Conservation (phyloP, 2,888 invertebrate genomes). For the Polydrusus cervinus region DNA sequence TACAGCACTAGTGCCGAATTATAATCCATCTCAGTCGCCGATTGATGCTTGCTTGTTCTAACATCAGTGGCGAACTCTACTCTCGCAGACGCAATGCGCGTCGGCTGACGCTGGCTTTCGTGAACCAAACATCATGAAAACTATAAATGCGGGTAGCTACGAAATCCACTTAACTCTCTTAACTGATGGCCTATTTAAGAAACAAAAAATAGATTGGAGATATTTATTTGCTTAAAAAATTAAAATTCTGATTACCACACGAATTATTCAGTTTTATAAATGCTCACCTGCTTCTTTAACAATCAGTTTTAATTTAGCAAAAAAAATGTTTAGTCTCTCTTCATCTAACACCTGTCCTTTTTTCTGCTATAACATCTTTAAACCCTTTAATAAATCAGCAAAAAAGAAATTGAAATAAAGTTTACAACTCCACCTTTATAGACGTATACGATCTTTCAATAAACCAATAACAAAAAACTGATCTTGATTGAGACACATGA, state of each 20-base stretch:
- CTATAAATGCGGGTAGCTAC: too few species aligned
- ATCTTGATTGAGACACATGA: constrained; percentile 32
- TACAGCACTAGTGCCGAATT: too few species aligned
- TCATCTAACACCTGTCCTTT: constrained; percentile 17
- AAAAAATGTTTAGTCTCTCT: constrained; percentile 2
- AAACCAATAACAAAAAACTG: constrained; percentile 24
- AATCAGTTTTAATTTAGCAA: not conserved
- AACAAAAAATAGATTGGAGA: constrained; percentile 6
- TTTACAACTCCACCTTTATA: not conserved
- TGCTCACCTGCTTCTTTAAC: not conserved
- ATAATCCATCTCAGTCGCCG: too few species aligned
- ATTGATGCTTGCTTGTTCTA: too few species aligned
- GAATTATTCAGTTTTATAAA: not conserved
- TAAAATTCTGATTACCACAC: not conserved
- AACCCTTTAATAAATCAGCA: not conserved
- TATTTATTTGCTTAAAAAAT: not conserved
- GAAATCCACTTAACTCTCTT: too few species aligned
- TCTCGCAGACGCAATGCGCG: too few species aligned
- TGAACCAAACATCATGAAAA: too few species aligned
- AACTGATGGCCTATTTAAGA: too few species aligned
- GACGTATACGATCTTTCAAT: constrained; percentile 36
- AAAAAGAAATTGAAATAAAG: not conserved
- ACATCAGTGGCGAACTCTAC: too few species aligned
- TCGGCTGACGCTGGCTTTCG: too few species aligned
- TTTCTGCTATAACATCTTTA: not conserved